Conservation (phyloP, 2,797 vertebrate genomes). For the Eidolon dupreanum region DNA sequence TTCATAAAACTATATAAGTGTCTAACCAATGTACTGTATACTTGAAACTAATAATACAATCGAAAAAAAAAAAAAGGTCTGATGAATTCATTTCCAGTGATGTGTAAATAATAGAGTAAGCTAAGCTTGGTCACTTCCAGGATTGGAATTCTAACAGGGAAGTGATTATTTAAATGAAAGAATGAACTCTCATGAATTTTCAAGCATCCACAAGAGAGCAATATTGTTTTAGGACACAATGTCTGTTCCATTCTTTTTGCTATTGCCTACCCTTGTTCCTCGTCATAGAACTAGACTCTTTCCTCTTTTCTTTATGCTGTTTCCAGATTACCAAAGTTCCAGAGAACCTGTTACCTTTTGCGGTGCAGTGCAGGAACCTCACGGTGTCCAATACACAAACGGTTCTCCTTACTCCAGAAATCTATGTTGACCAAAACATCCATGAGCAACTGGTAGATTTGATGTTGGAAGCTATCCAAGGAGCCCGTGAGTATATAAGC, state of each 20-base stretch:
- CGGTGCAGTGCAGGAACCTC: slow-evolving; percentile 94
- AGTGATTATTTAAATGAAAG: slow-evolving; percentile 1
- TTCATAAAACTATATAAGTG: too few species aligned
- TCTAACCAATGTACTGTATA: too few species aligned
- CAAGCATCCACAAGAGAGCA: not conserved
- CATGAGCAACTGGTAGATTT: slow-evolving; percentile 96
- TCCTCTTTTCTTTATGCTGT: not conserved
- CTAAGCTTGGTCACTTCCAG: not conserved
- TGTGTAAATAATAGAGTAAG: not conserved
- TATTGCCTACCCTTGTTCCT: not conserved
- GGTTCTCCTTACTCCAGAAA: slow-evolving; percentile 96
- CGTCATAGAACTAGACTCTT: not conserved
- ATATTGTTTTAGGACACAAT: not conserved
- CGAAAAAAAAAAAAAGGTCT: not conserved
- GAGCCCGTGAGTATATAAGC: slow-evolving; percentile 90
- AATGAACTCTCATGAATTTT: not conserved
- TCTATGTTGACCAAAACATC: slow-evolving; percentile 95
- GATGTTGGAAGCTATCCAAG: slow-evolving; percentile 91
- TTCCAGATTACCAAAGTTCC: slow-evolving; percentile 96
- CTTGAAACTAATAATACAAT: too few species aligned
- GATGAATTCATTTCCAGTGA: slow-evolving; percentile 27
- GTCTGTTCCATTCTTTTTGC: not conserved
- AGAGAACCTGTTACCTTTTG: slow-evolving; percentile 95
- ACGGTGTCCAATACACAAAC: slow-evolving; percentile 93
- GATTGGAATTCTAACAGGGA: not conserved